Conservation (phyloP, 2,888 invertebrate species). For the Himalopsyche anomala region DNA sequence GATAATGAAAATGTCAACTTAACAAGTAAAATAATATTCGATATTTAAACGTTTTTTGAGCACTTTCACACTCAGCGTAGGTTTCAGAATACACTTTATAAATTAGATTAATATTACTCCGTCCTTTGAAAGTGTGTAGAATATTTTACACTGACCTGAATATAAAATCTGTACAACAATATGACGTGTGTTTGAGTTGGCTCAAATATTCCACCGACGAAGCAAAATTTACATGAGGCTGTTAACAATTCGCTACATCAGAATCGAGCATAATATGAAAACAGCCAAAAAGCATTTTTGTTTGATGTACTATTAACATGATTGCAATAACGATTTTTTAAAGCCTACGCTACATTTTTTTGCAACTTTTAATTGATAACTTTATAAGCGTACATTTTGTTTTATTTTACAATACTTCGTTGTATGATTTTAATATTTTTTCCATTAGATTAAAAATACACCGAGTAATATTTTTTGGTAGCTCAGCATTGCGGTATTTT, state of each 20-base stretch:
- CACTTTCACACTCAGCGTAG: not conserved
- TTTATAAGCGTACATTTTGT: no score
- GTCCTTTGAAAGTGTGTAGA: not conserved
- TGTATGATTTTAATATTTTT: no score
- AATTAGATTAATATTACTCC: not conserved
- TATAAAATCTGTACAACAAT: not conserved
- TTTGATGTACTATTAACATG: conserved; percentile 23
- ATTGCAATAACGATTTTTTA: not conserved
- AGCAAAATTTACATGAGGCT: conserved; percentile 8
- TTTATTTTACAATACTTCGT: no score
- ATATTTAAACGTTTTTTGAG: no score
- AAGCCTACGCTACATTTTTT: not conserved
- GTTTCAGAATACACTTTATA: not conserved
- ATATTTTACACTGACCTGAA: conserved; percentile 27
- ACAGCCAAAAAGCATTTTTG: not conserved
- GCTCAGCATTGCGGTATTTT: no score
- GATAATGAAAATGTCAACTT: no score
- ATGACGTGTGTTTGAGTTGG: conserved; percentile 31
- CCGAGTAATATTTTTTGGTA: no score
- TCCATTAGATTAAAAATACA: no score
- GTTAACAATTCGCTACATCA: conserved; percentile 9
- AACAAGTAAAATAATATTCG: no score
- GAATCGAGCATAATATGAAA: not conserved
- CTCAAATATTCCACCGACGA: conserved; percentile 3
- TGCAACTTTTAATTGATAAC: no score